Evolutionary conservation across 1,140 invertebrate species (phyloP).

Genomic region (Pissodes strobi): DNA sequence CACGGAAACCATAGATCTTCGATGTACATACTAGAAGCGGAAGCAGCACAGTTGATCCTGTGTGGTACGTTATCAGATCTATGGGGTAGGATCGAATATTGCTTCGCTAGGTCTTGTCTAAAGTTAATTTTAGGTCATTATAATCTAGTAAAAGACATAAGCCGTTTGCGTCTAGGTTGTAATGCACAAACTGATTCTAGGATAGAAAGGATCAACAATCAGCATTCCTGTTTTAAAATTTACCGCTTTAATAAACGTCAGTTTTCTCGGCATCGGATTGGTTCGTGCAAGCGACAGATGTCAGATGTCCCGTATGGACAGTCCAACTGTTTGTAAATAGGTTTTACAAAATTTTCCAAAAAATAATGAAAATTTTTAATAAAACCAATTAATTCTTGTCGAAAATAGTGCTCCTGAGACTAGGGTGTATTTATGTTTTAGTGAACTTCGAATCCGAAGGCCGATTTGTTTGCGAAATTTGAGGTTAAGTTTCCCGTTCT

Average conservation of each 20-base stretch:
- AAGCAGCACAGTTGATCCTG: too few relatives aligned
- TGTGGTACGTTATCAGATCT: too few relatives aligned
- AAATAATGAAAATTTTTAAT: constrained; percentile 12
- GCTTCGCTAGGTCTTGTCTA: too few relatives aligned
- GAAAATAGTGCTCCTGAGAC: neutral
- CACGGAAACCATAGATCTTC: too few relatives aligned
- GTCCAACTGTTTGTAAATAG: constrained; percentile 31
- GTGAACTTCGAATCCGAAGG: neutral
- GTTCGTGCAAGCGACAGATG: constrained; percentile 1
- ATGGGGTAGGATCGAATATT: too few relatives aligned
- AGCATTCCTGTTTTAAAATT: constrained; percentile 6
- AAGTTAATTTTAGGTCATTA: too few relatives aligned
- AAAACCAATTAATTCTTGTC: neutral
- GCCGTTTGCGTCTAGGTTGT: too few relatives aligned
- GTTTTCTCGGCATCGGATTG: neutral
- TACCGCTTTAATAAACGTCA: constrained; percentile 7
- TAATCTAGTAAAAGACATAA: too few relatives aligned
- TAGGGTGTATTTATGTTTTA: neutral
- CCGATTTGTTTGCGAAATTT: constrained; percentile 8
- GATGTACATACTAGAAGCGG: too few relatives aligned
- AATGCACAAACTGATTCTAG: too few relatives aligned
- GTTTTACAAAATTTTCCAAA: constrained; percentile 22
- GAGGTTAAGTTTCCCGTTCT: constrained; percentile 20
- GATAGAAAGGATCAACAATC: too few relatives aligned
- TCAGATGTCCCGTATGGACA: constrained; percentile 30